These are phyloP conservation scores for Epinotia bilunana DNA, from an alignment of 2,888 invertebrate species.

Conservation along the genomic window DNA sequence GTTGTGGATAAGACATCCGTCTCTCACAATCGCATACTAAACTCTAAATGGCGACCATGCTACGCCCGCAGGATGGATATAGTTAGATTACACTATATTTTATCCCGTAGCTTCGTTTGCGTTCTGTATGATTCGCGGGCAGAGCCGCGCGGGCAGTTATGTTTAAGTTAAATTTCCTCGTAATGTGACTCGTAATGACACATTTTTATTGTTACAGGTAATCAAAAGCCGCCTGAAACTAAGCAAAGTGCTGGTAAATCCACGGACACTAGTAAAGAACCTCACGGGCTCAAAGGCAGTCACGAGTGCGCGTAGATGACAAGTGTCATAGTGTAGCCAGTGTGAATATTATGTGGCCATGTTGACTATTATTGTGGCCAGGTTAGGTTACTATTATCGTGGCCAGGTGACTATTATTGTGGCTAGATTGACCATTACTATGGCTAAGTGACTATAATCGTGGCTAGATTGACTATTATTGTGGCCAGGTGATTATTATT, in stretches of 20 bases:
- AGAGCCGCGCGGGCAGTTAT: too few species aligned
- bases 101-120: too few species aligned
- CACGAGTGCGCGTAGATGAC: conserved; percentile 58
- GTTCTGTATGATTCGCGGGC: too few species aligned
- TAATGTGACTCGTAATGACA: too few species aligned
- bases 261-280: conserved; percentile 62
- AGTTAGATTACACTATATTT: too few species aligned
- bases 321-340: conserved; percentile 19
- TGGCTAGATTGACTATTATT: conserved; percentile 14
- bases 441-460: neutral
- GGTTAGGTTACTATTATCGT: neutral
- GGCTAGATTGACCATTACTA: conserved; percentile 10
- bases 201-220: conserved; percentile 56
- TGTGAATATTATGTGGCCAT: neutral
- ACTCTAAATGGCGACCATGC: too few species aligned
- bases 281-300: conserved; percentile 54
- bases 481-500: neutral
- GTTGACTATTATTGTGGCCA: conserved; percentile 1
- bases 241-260: conserved; percentile 63
- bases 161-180: too few species aligned
- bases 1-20: too few species aligned
- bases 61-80: too few species aligned
- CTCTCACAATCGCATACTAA: too few species aligned
- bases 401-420: conserved; percentile 1
- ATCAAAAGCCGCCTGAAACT: conserved; percentile 57